phyloP scores from a whole-genome alignment of 2,888 invertebrate genomes.

The Tipula vernalis region DNA sequence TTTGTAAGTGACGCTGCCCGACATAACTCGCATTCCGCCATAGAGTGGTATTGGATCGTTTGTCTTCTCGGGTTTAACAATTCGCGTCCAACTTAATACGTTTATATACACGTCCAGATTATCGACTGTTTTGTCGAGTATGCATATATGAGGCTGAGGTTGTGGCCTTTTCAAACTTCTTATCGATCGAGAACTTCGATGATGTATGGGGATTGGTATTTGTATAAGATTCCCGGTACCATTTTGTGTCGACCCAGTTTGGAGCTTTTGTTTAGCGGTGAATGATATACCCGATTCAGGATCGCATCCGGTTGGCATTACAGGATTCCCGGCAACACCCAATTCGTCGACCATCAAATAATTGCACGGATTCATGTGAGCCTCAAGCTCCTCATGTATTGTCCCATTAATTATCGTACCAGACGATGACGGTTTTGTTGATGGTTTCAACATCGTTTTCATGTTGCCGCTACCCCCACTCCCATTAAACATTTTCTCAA shows the following conservation, averaged over 20 bases:
- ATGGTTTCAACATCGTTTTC: not conserved
- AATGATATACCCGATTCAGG: not conserved
- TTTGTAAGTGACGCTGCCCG: not conserved
- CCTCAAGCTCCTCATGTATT: not conserved
- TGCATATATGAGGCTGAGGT: conserved; percentile 64
- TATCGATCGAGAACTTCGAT: conserved; percentile 46
- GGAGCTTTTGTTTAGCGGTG: not conserved
- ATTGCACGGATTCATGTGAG: not conserved
- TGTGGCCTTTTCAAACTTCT: conserved; percentile 55
- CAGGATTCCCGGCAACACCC: not conserved
- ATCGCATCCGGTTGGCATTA: not conserved
- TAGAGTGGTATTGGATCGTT: conserved; percentile 56
- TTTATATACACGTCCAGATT: conserved; percentile 47
- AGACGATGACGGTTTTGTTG: not conserved
- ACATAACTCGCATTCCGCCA: conserved; percentile 54
- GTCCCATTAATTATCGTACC: not conserved
- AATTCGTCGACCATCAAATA: not conserved
- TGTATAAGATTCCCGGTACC: conserved; percentile 27
- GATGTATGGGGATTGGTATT: conserved; percentile 36
- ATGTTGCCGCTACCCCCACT: not conserved
- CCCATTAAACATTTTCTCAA: not conserved
- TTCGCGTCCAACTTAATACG: conserved; percentile 60
- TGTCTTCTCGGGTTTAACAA: conserved; percentile 51
- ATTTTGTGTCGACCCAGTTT: not conserved
- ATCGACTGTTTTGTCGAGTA: conserved; percentile 42